Evolutionary conservation across 2,888 invertebrate species (phyloP).

Genomic region (Caradrina kadenii): DNA sequence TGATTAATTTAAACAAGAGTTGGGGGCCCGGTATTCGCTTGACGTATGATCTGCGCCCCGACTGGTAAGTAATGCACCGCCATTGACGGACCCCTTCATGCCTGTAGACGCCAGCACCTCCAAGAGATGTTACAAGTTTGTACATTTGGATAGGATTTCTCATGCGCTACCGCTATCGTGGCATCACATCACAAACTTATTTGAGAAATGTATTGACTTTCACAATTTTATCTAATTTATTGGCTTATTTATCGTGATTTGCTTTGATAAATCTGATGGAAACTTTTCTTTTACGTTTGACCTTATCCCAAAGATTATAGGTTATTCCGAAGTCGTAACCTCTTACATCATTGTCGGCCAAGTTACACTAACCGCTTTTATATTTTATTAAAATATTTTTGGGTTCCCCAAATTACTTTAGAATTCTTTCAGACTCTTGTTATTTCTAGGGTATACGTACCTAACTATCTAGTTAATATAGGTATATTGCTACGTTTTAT

Average conservation of each 20-base stretch:
- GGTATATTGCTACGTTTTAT: no score
- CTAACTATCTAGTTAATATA: no score
- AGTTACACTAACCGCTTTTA: neutral
- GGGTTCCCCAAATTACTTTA: neutral
- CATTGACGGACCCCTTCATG: no score
- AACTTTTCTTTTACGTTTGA: constrained; percentile 19
- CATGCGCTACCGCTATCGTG: no score
- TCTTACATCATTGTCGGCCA: neutral
- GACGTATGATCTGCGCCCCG: no score
- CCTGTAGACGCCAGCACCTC: no score
- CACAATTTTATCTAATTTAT: neutral
- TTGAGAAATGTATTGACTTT: constrained; percentile 13
- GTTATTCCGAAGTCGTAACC: constrained; percentile 15
- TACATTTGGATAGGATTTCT: no score
- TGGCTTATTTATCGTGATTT: constrained; percentile 1
- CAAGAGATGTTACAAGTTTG: no score
- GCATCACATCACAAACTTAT: neutral
- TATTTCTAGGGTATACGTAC: no score
- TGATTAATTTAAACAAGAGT: neutral
- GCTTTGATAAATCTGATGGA: neutral
- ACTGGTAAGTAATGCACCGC: no score
- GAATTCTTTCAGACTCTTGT: no score
- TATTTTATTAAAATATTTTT: neutral
- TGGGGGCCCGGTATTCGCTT: no score
- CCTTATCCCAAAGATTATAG: neutral